These are phyloP conservation scores for Tanytarsus gracilentus DNA, from an alignment of 2,888 invertebrate species.

Conservation along the genomic window DNA sequence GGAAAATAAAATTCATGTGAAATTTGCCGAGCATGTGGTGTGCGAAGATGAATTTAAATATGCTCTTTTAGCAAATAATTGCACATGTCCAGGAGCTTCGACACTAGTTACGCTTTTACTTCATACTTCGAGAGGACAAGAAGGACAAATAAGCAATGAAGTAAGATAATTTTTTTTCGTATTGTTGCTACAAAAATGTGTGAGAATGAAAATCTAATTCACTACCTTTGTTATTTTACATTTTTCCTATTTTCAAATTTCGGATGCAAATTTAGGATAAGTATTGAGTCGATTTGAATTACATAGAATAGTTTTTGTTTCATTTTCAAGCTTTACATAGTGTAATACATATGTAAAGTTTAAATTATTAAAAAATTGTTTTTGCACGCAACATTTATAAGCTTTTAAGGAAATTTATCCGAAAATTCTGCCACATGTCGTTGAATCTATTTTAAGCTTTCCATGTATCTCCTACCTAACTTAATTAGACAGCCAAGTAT, in stretches of 20 bases:
- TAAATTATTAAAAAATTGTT: no score
- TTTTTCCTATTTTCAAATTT: neutral
- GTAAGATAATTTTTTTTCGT: neutral
- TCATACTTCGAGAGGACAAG: constrained; percentile 97
- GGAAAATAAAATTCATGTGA: constrained; percentile 96
- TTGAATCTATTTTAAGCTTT: no score
- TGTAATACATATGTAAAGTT: no score
- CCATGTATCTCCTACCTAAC: no score
- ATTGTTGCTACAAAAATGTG: neutral
- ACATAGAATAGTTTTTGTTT: no score
- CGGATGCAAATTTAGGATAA: no score
- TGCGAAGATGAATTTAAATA: constrained; percentile 99
- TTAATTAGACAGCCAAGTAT: no score
- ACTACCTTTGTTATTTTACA: neutral
- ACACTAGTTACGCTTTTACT: constrained; percentile 90
- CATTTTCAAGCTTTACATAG: no score
- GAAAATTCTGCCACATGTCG: no score
- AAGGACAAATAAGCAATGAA: constrained; percentile 37
- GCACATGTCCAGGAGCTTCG: constrained; percentile 95
- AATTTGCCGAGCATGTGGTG: constrained; percentile 96
- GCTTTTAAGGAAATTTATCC: no score
- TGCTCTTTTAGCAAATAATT: constrained; percentile 94
- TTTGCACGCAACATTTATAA: no score
- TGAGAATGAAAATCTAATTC: neutral
- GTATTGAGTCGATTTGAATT: no score